phyloP scores from a whole-genome alignment of 2,113 vertebrate species.

The Catharus minimus region DNA sequence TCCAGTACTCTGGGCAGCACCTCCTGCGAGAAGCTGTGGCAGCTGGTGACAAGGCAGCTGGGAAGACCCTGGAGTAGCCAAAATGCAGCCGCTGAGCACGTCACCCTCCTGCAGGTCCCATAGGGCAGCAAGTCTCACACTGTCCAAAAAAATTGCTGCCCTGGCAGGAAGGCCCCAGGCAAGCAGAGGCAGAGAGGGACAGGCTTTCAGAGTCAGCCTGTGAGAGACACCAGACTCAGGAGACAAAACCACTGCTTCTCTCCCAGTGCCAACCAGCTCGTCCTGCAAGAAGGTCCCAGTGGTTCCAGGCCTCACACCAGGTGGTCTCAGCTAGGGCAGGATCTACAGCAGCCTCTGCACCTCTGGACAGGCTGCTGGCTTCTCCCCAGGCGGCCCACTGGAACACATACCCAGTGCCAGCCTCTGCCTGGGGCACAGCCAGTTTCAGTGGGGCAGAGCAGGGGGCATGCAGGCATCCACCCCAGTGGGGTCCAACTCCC shows the following conservation, averaged over 20 bases:
- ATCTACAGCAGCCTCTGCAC: neutral
- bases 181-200: neutral
- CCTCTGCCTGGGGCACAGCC: neutral
- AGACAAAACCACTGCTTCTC: neutral
- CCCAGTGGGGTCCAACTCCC: rapidly evolving
- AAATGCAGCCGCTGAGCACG: neutral
- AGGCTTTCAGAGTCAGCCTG: neutral
- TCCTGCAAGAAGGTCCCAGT: too few species aligned
- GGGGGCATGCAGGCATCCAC: rapidly evolving
- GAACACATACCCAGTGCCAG: neutral
- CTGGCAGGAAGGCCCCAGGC: neutral
- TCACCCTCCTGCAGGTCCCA: rapidly evolving
- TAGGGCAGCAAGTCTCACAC: rapidly evolving
- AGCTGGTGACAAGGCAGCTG: neutral
- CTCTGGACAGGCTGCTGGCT: neutral
- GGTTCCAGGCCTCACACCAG: neutral
- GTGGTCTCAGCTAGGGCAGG: neutral
- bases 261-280: neutral
- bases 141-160: neutral
- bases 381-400: neutral
- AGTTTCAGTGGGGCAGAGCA: neutral
- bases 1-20: rapidly evolving
- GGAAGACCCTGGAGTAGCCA: neutral
- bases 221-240: neutral
- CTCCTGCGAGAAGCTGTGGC: neutral